Conservation (phyloP, 2,797 vertebrate species). For the Uromys caudimaculatus region DNA sequence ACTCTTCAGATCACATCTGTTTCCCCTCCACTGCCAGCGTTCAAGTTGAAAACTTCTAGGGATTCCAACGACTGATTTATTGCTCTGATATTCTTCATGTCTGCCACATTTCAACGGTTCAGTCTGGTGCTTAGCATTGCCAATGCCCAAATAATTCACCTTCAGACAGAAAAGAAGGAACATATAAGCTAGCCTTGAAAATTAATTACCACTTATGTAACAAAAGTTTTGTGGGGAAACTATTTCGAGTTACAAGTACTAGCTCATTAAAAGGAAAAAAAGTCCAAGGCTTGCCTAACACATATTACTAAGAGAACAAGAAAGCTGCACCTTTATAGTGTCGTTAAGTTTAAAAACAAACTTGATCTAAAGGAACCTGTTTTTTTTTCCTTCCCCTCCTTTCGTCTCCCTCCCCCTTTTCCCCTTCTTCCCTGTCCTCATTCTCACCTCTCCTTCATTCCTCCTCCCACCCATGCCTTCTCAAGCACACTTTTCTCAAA, state of each 20-base stretch:
- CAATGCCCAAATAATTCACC: conserved; percentile 40
- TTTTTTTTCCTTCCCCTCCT: background rate
- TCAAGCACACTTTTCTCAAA: conserved; percentile 64
- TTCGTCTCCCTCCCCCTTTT: background rate
- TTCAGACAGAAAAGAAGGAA: conserved; percentile 46
- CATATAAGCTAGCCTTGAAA: conserved; percentile 24
- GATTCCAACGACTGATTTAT: conserved; percentile 32
- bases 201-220: conserved; percentile 53
- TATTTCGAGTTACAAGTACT: conserved; percentile 44
- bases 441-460: background rate
- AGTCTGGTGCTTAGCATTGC: conserved; percentile 7
- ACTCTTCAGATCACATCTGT: conserved; percentile 3
- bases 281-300: background rate
- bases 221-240: conserved; percentile 51
- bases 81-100: conserved; percentile 41
- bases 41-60: background rate
- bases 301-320: background rate
- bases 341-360: background rate
- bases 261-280: background rate
- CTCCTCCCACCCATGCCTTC: conserved; percentile 27
- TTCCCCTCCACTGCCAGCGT: background rate
- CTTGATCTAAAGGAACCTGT: background rate
- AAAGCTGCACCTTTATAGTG: background rate
- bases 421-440: background rate
- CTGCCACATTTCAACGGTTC: conserved; percentile 3